Evolutionary conservation across 2,113 vertebrate species (phyloP).

Genomic region (Macroglossus sobrinus): DNA sequence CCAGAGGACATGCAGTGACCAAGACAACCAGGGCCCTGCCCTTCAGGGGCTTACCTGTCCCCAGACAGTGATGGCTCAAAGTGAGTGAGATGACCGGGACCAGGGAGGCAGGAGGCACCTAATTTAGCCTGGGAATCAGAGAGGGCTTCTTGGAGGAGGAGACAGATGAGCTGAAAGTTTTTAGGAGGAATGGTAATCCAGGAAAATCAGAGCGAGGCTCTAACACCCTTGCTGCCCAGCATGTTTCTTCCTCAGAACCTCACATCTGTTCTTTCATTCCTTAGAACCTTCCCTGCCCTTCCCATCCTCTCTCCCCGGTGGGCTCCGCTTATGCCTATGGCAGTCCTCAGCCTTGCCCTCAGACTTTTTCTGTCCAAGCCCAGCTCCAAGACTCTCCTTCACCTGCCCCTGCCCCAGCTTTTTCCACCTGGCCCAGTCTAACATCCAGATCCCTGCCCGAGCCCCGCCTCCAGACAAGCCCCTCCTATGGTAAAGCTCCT

Average conservation of each 20-base stretch:
- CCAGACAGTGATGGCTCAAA: not conserved
- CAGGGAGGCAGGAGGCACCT: not conserved
- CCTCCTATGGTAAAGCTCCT: not conserved
- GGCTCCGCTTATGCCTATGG: not conserved
- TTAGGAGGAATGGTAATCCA: not conserved
- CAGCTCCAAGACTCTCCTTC: not conserved
- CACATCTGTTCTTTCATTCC: not conserved
- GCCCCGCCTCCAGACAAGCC: not conserved
- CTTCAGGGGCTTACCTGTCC: not conserved
- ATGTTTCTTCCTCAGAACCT: not conserved
- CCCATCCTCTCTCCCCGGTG: not conserved
- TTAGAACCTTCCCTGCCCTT: not conserved
- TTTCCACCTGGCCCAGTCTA: accelerated
- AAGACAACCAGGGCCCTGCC: not conserved
- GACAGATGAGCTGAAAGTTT: not conserved
- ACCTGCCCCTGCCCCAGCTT: not conserved
- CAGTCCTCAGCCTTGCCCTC: not conserved
- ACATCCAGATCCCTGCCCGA: not conserved
- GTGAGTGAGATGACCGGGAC: not conserved
- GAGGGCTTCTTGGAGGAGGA: constrained; percentile 1
- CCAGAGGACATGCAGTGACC: not conserved
- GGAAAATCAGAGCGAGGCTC: not conserved
- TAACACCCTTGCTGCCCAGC: not conserved
- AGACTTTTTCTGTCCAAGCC: not conserved
- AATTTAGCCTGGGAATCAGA: not conserved